These are phyloP conservation scores for Drosophila micromelanica DNA, from an alignment of 1,140 invertebrate species.

Conservation along the genomic window DNA sequence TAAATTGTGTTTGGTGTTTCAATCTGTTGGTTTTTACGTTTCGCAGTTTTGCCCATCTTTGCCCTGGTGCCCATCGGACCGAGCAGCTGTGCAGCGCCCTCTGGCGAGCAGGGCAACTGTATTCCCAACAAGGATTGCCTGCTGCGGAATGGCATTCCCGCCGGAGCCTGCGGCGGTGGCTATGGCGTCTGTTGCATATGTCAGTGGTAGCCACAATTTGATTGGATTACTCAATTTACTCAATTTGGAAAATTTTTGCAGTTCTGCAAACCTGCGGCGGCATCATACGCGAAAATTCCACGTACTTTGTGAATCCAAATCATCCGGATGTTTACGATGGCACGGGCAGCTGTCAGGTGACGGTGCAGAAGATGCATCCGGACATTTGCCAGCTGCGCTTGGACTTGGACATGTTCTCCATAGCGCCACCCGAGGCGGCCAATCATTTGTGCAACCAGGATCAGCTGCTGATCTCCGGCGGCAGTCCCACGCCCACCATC, in stretches of 20 bases:
- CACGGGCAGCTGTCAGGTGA: constrained; percentile 92
- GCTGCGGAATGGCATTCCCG: constrained; percentile 88
- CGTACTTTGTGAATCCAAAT: constrained; percentile 92
- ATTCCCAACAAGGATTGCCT: constrained; percentile 89
- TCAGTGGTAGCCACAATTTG: constrained; percentile 42
- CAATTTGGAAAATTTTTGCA: constrained; percentile 62
- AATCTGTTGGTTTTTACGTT: background rate
- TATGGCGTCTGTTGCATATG: constrained; percentile 83
- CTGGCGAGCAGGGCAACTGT: constrained; percentile 92
- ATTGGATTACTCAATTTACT: too few species aligned
- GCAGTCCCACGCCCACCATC: constrained; percentile 91
- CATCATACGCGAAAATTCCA: constrained; percentile 90
- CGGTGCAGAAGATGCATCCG: constrained; percentile 89
- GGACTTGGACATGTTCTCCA: constrained; percentile 91
- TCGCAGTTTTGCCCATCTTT: constrained; percentile 89
- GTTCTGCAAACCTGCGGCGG: constrained; percentile 91
- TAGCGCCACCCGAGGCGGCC: constrained; percentile 88
- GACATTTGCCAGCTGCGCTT: constrained; percentile 93
- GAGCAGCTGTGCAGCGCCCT: constrained; percentile 87
- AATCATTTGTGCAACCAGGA: constrained; percentile 93
- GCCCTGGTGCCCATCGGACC: constrained; percentile 90
- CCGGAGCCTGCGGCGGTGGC: constrained; percentile 90
- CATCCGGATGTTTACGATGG: constrained; percentile 91
- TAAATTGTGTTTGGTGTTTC: background rate
- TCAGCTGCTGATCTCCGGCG: constrained; percentile 93